Base-by-base conservation (phyloP, 2,888 invertebrate species). In the Rhodophaea formosa region DNA sequence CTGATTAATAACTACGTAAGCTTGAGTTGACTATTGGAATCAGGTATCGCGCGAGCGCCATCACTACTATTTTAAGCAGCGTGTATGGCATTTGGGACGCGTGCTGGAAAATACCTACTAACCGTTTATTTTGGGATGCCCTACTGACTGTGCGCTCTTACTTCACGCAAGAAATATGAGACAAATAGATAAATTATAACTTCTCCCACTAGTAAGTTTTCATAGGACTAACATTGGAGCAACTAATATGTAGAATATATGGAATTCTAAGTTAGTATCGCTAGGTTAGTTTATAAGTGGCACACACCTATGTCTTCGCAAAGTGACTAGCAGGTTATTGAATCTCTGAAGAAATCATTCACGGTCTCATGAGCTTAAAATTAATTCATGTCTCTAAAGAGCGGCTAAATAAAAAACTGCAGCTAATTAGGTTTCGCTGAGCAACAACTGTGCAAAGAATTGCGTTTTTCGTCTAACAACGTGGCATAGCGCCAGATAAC, bases 81-180 rank as follows among this genome's bases (percentile, higher is more conserved):
- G 78, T 74, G 80, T 77, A 77, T 79, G 82, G 86, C 82, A 89
- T 89, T 85, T 82, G 82, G 84, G 79, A 79, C 86, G 85, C 74
- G 81, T 79, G 80, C 88, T 88, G 89, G 87, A 89, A 84, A 80
- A 86, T 80, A 80, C 79, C 79, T 79, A 83, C 80, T 77, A 79
- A 79, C 79, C 68, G 72, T 77, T 83, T 90, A 90, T 90, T 88
- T 80, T 82, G 57, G 77, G 84, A 76, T 84, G 87, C 79, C 88
- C 88, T 86, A 88, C 82, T 82, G 80, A 88, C 80, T 66, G 62
- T 66, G 62, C 60, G 59, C 63, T 72, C 70, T 75, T 74, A 77
- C 74, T 78, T 75, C 78, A 77, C 76, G 71, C 63, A 67, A 68
- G 57, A 69, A 72, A 71, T 72, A 23, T 10, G 23, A 49, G 14